A percentile compares a stretch with the other conserved stretches of the same genome.
Conservation (phyloP, 30 jellyfish, hydroid and myxozoan genomes). For the Haliclystus octoradiatus region DNA sequence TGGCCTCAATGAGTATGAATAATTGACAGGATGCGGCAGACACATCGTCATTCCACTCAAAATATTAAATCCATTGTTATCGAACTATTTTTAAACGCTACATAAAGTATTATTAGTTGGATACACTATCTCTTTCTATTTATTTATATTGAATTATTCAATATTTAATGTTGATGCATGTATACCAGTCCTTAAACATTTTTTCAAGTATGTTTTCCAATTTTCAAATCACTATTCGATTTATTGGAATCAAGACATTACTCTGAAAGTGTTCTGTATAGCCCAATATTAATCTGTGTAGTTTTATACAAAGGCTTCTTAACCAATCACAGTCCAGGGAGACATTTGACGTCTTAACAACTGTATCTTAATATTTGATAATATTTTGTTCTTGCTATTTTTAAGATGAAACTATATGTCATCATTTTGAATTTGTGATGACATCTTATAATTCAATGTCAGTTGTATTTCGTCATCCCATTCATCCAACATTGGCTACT, state of each 20-base stretch:
- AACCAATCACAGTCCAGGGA: slow-evolving; percentile 17
- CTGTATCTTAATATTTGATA: too few species aligned
- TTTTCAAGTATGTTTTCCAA: background rate
- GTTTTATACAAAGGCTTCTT: slow-evolving; percentile 20
- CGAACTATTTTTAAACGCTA: too few species aligned
- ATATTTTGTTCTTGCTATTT: background rate
- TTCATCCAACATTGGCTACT: slow-evolving; percentile 43
- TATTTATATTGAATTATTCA: too few species aligned
- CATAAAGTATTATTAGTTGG: too few species aligned
- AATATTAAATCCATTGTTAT: too few species aligned
- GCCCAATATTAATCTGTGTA: slow-evolving; percentile 18
- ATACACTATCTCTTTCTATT: too few species aligned
- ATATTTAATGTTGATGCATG: too few species aligned
- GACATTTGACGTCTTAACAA: too few species aligned
- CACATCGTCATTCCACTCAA: too few species aligned
- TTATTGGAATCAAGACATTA: background rate
- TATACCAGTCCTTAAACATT: background rate
- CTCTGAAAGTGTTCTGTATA: background rate
- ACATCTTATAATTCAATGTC: background rate
- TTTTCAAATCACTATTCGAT: too few species aligned
- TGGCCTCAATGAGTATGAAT: too few species aligned
- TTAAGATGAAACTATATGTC: background rate
- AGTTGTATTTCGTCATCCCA: slow-evolving; percentile 50
- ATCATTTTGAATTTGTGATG: background rate
- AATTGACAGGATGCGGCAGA: too few species aligned